Evolutionary conservation across 2,888 invertebrate genomes (phyloP), one percentile per base, ranked within the genome.

Genomic region (Julus scandinavius): DNA sequence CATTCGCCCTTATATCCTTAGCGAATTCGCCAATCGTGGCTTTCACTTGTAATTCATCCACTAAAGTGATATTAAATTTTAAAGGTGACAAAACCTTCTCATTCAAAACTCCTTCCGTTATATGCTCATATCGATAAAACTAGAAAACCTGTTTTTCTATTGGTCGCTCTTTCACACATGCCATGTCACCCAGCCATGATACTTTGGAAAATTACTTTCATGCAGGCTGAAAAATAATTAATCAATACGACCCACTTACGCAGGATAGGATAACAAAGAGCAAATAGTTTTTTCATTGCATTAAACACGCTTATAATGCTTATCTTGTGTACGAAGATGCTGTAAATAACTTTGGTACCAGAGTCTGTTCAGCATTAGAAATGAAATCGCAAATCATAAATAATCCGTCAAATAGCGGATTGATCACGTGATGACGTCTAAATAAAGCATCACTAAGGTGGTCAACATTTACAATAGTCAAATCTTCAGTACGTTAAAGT

Each of bases 31-130:
- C 63, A 20, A 20, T 63, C 20, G 20, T 7, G 58, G 63, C 5
- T 63, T 63, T 63, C 63, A 63, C 63, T 63, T 63, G 63, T 63
- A 63, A 63, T 63, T 63, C 63, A 63, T 63, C 63, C 63, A 6
- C 63, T 9, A 63, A 63, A 63, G 63, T 63, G 63, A 63, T 63
- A 63, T 63, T 63, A 63, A 20, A 63, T 63, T 63, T 63, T 63
- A 20, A 63, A 63, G 63, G 63, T 63, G 63, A 63, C 7, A 63
- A 63, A n/a, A 63, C 20, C 63, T 15, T 58, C 58, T 17, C 17
- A 63, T 63, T 50, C 50, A 50, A 50, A 50, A 50, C 9, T 50
- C 50, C 50, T 50, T 50, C 50, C 29, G 29, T 29, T 29, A 54
- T 54, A 54, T 17, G 17, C 15, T 15, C 17, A 6, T 13, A 50